A percentile compares a stretch with the other conserved stretches of the same genome.
Conservation (phyloP, 2,797 vertebrate genomes). For the Chrysocyon brachyurus region DNA sequence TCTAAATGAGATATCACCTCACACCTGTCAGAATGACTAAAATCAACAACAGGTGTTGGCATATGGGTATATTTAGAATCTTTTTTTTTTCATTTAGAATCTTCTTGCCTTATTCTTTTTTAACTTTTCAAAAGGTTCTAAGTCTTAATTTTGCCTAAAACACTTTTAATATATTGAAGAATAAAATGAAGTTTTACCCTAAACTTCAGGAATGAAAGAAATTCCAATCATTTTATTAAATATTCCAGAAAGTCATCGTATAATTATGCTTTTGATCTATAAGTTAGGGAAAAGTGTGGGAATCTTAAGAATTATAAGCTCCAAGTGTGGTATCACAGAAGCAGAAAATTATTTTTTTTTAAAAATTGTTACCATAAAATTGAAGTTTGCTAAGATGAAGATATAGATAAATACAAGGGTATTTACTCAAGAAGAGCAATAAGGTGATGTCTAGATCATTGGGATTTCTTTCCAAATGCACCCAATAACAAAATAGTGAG, state of each 20-base stretch:
- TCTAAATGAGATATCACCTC: background rate
- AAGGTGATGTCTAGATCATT: background rate
- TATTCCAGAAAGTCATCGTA: background rate
- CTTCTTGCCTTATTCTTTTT: background rate
- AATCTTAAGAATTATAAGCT: background rate
- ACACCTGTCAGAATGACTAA: background rate
- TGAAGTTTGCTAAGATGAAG: background rate
- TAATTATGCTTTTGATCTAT: background rate
- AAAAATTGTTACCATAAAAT: background rate
- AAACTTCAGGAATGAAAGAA: background rate
- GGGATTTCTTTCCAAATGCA: background rate
- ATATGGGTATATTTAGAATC: background rate
- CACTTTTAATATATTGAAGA: background rate
- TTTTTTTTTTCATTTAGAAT: background rate
- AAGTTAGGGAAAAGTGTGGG: background rate
- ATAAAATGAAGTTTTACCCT: background rate
- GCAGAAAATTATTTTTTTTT: background rate
- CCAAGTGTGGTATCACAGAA: background rate
- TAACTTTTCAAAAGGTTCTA: background rate
- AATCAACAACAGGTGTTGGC: background rate
- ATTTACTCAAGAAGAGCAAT: background rate
- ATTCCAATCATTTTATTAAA: slow-evolving; percentile 23
- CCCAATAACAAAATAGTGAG: background rate
- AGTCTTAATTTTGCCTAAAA: background rate
- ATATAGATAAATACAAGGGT: background rate